Evolutionary conservation across 1,140 invertebrate genomes (phyloP).

Genomic region (Holotrichia oblita): DNA sequence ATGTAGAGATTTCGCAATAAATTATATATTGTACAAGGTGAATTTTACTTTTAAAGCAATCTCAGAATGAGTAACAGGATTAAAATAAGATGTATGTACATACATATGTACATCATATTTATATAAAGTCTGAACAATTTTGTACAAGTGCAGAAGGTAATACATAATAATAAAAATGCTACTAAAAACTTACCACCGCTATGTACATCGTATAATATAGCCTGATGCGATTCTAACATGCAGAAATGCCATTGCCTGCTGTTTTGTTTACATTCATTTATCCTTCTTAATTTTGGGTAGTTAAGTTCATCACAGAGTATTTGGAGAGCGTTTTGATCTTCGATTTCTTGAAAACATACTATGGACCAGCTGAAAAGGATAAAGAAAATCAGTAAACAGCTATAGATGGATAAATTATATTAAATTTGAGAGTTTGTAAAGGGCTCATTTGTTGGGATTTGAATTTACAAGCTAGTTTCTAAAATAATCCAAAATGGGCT

Average conservation of each 20-base stretch:
- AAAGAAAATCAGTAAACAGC: background rate
- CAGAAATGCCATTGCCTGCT: constrained; percentile 71
- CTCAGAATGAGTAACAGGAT: no score
- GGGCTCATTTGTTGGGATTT: no score
- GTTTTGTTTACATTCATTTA: constrained; percentile 73
- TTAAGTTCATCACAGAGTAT: constrained; percentile 80
- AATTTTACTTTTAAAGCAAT: background rate
- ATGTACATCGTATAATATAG: constrained; percentile 65
- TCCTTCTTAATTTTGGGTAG: constrained; percentile 69
- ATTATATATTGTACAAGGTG: no score
- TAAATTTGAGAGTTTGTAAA: no score
- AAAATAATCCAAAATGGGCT: no score
- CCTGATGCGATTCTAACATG: constrained; percentile 57
- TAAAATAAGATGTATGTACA: no score
- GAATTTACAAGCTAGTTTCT: no score
- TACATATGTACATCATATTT: no score
- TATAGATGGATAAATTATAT: background rate
- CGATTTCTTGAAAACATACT: constrained; percentile 77
- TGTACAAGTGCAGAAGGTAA: no score
- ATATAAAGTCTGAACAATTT: no score
- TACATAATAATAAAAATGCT: no score
- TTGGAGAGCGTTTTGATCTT: constrained; percentile 71
- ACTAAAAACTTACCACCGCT: constrained; percentile 58
- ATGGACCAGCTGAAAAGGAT: constrained; percentile 69
- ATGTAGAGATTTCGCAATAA: no score